These are phyloP conservation scores for Pollenia griseotomentosa DNA, from an alignment of 2,888 invertebrate species.

Conservation along the genomic window DNA sequence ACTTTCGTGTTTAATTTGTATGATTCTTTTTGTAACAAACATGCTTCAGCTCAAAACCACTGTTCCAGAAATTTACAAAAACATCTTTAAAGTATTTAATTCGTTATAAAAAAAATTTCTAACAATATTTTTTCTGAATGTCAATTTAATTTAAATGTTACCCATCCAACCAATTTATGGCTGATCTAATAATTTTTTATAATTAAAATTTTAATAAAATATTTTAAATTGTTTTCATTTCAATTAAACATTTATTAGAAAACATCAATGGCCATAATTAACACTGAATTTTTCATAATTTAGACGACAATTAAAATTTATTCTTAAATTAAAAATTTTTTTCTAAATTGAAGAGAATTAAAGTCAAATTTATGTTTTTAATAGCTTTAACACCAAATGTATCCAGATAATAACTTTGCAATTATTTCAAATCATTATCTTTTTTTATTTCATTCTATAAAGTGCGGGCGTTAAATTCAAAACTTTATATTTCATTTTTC, in stretches of 20 bases:
- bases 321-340: constrained; percentile 22
- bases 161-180: neutral
- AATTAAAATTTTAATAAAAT: neutral
- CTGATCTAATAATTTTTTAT: constrained; percentile 33
- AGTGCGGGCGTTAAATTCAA: constrained; percentile 55
- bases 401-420: constrained; percentile 11
- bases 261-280: constrained; percentile 21
- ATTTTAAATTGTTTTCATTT: constrained; percentile 45
- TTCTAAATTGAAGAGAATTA: constrained; percentile 24
- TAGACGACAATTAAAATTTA: constrained; percentile 32
- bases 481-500: constrained; percentile 34
- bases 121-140: neutral
- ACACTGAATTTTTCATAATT: constrained; percentile 46
- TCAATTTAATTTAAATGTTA: constrained; percentile 22
- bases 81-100: no score
- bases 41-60: no score
- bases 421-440: constrained; percentile 18
- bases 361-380: constrained; percentile 38
- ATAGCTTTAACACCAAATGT: neutral
- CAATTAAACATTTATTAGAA: constrained; percentile 59
- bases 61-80: no score
- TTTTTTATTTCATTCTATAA: constrained; percentile 5
- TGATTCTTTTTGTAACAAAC: no score
- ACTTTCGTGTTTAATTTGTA: no score
- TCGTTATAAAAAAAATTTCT: neutral